Evolutionary conservation across 2,113 vertebrate genomes (phyloP).

Genomic region (Dromas ardeola): DNA sequence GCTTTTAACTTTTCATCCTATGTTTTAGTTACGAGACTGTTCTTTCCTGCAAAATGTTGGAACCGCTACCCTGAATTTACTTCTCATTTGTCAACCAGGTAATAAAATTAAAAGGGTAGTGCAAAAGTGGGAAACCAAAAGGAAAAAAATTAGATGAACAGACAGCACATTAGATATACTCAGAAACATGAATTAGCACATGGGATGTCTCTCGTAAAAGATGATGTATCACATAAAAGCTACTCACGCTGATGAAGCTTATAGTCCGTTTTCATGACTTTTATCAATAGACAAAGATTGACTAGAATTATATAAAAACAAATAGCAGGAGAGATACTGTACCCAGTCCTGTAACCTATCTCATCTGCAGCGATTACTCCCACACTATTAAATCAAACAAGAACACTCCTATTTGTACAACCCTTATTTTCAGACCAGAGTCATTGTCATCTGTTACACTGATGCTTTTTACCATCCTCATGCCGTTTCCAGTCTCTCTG

Average conservation of each 20-base stretch:
- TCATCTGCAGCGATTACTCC: background rate
- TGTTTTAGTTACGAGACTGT: background rate
- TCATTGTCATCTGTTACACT: background rate
- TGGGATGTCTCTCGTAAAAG: background rate
- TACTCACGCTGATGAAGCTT: background rate
- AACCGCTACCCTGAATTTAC: background rate
- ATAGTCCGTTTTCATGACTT: background rate
- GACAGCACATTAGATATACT: background rate
- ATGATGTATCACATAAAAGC: background rate
- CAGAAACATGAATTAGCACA: background rate
- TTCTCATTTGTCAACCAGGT: background rate
- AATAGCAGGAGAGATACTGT: background rate
- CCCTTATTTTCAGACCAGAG: background rate
- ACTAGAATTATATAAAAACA: background rate
- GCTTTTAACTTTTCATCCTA: background rate
- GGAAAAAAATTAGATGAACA: background rate
- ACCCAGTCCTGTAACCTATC: background rate
- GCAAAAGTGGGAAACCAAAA: slow-evolving; percentile 17
- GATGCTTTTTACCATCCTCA: background rate
- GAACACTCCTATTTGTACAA: background rate
- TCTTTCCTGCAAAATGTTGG: background rate
- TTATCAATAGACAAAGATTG: background rate
- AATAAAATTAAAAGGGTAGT: background rate
- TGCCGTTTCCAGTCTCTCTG: background rate
- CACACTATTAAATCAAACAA: background rate